Evolutionary conservation across 2,888 invertebrate species (phyloP).

Genomic region (Drosophila anomalipes): DNA sequence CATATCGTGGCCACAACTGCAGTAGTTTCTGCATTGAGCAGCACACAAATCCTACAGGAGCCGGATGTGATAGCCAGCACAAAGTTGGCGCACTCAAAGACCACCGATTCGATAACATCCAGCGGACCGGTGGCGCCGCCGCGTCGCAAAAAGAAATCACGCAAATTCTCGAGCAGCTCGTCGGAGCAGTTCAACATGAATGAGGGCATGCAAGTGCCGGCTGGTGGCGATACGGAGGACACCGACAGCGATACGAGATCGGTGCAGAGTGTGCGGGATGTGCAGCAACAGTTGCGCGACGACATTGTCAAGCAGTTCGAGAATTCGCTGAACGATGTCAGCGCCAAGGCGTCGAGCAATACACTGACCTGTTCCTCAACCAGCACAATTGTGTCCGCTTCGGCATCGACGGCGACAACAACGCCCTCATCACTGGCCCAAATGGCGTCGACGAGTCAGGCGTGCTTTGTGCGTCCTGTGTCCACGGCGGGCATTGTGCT

Average conservation of each 20-base stretch:
- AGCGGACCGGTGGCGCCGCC: conserved; percentile 91
- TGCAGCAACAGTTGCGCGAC: conserved; percentile 83
- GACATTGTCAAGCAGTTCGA: conserved; percentile 89
- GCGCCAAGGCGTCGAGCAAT: conserved; percentile 53
- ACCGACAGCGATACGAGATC: conserved; percentile 83
- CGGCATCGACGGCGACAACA: conserved; percentile 67
- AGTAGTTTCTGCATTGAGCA: not conserved
- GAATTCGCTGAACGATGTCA: conserved; percentile 89
- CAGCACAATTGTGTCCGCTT: conserved; percentile 78
- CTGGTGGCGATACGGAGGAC: conserved; percentile 82
- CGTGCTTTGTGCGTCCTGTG: conserved; percentile 76
- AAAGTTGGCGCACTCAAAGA: conserved; percentile 87
- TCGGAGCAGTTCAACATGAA: conserved; percentile 84
- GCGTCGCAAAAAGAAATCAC: conserved; percentile 89
- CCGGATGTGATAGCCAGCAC: conserved; percentile 98
- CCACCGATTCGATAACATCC: conserved; percentile 85
- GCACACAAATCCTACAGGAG: conserved; percentile 86
- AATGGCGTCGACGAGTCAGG: conserved; percentile 70
- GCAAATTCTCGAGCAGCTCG: conserved; percentile 84
- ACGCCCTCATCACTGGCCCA: conserved; percentile 72
- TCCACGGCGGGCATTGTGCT: conserved; percentile 80
- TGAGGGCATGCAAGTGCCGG: conserved; percentile 80
- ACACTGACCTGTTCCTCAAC: conserved; percentile 75
- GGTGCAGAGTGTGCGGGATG: conserved; percentile 82
- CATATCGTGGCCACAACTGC: conserved; percentile 3